Base-by-base conservation (phyloP, 2,113 vertebrate genomes). In the Ciconia maguari region DNA sequence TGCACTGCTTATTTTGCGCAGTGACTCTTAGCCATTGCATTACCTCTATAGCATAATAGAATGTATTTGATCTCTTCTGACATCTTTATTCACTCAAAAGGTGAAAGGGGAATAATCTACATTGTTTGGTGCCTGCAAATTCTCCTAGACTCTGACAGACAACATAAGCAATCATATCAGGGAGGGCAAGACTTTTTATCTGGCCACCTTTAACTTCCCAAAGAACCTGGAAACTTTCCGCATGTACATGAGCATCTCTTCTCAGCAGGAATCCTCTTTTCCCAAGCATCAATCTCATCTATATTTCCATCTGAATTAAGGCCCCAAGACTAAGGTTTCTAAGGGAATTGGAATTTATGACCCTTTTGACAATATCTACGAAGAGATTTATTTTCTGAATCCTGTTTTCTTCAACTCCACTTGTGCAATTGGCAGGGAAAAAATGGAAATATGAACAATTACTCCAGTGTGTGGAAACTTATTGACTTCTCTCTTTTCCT, bases 361-460 rank as follows among this genome's bases (percentile, higher is more conserved):
- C 49, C 69, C 57, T 87, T 83, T 89, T 71, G 74, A 89, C 6
- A 30, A 68, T 61, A 78, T 44, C 66, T 75, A 48, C 8, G 3
- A 44, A 86, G 89, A 89, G 58, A 81, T 89, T 82, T 91, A 82
- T 93, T 94, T 92, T 91, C 74, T 61, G 44, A 90, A 61, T 68
- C 21, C 30, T 83, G 6, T 89, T 93, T 94, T 72, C 46, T 93
- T 90, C 55, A 68, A 75, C 77, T 62, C 48, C 19, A 55, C 57
- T 79, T 91, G 26, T 92, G 66, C 75, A 91, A 93, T 29, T 94
- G 94, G 44, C 65, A 84, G 34, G 36, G 80, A n/a, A 83, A 90
- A 92, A 90, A 69, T 82, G 72, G 86, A 89, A 91, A 89, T 92
- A 71, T 44, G 84, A 87, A 81, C 91, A 72, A 71, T 89, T 89